These are phyloP conservation scores for Gymnobelideus leadbeateri DNA, from an alignment of 2,113 vertebrate genomes.

Conservation along the genomic window DNA sequence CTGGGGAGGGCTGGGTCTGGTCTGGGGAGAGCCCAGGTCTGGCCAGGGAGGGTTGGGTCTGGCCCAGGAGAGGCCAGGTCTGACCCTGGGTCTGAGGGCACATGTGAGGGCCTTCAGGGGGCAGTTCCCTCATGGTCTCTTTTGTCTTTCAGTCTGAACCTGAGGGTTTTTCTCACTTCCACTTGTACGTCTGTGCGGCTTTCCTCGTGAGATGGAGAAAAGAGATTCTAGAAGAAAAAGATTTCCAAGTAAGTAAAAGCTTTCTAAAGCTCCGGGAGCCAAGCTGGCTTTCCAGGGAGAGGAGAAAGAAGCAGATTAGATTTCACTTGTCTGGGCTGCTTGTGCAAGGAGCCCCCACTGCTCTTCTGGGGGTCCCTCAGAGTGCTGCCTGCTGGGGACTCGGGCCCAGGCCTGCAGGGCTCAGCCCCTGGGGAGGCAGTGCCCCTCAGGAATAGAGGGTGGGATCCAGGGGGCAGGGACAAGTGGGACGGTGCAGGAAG, in stretches of 20 bases:
- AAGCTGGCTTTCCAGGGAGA: not conserved
- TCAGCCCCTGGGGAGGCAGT: not conserved
- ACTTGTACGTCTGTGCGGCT: constrained; percentile 97
- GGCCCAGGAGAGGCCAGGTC: too few species aligned
- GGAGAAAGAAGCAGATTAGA: not conserved
- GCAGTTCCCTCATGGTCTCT: constrained; percentile 13
- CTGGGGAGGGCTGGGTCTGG: too few species aligned
- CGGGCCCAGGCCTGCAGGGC: not conserved
- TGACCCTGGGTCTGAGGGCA: too few species aligned
- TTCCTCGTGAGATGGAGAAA: constrained; percentile 96
- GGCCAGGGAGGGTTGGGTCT: too few species aligned
- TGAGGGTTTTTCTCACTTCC: constrained; percentile 98
- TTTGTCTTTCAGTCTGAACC: constrained; percentile 91
- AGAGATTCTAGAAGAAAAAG: constrained; percentile 89
- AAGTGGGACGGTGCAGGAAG: not conserved
- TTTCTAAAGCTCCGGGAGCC: not conserved
- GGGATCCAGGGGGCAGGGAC: too few species aligned
- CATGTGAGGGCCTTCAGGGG: not conserved
- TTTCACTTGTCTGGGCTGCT: not conserved
- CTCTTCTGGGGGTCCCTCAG: not conserved
- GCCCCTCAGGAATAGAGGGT: too few species aligned
- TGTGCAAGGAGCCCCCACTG: constrained; percentile 8
- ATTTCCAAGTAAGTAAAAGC: constrained; percentile 93
- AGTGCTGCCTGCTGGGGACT: too few species aligned
- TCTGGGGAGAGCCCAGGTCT: too few species aligned